Base-by-base conservation (phyloP, 1,140 invertebrate genomes). In the Caerostris darwini region DNA sequence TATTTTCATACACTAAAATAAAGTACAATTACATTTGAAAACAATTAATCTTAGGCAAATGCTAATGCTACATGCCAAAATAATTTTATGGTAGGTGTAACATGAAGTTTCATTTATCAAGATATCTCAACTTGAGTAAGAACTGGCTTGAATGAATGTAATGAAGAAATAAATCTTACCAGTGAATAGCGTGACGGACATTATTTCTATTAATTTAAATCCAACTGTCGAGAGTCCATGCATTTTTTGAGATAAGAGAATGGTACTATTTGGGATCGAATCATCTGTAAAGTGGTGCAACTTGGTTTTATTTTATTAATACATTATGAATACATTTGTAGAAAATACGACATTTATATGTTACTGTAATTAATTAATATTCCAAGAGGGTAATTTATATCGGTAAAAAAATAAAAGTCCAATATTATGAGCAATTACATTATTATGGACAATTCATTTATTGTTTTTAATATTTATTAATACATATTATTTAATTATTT, bases 181-280 rank as follows among this genome's bases (percentile, higher is more conserved):
- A 14, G 14, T 67, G 17, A 67, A n/a, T 67, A 17, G 61, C 61
- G 61, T 67, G 61, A 67, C 61, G 5, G 12, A 67, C 14, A 67
- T 14, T n/a, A 67, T 67, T 67, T 67, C 61, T 67, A 67, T 67
- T 67, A 67, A 67, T 67, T 67, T 17, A 67, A 67, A 67, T 67
- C 61, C 61, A 67, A 67, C 17, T 67, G 61, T 67, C 61, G 14
- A n/a, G 61, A 67, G n/a, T 67, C 7, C 61, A 67, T 67, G 61
- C 17, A 67, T 67, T 67, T n/a, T 67, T 67, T 67, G 61, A 67
- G 61, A 17, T 14, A n/a, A n/a, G 5, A 17, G 61, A 67, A 67
- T 67, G 61, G 61, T n/a, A 67, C 17, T 67, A 67, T 12, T n/a
- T 67, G 14, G n/a, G n/a, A 17, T 17, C n/a, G 14, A 2, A 6